Base-by-base conservation (phyloP, 2,113 vertebrate genomes). In the Nibea albiflora region DNA sequence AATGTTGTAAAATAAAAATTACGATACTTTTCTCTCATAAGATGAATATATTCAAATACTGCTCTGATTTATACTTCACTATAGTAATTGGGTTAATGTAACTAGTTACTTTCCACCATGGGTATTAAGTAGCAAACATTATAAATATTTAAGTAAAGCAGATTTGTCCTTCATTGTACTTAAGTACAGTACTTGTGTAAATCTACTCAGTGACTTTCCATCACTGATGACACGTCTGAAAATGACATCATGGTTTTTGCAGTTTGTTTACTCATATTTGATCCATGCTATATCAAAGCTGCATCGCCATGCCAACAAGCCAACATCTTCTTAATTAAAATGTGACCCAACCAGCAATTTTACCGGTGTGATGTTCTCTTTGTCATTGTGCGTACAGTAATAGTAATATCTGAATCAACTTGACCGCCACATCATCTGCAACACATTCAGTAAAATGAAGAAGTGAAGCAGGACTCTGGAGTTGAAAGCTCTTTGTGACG, bases 401-500 rank as follows among this genome's bases (percentile, higher is more conserved):
- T 76, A 54, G 26, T 46, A 49, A 56, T 17, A 64, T 65, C 57
- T 52, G 44, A 63, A 58, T 31, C 56, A 19, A n/a, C 2, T 46
- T 20, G 46, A 47, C 67, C 24, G 20, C 3, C 17, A 52, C 24
- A 12, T 5, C 11, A 20, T 26, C 52, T 74, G 63, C 24, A n/a
- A 15, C 17, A 2, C 52, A 47, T 46, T 80, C 62, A 74, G 49
- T 54, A 12, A 68, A 76, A 75, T 56, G 50, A 82, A 39, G 60
- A 73, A 76, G 39, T 6, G 47, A 58, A 81, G 65, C 57, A 46
- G 73, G 80, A 76, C 39, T 64, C 26, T 4, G 7, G 28, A 77
- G 62, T 74, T 76, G 67, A 84, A 65, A 72, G 83, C 71, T 53
- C 46, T 66, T 17, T 15, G 69, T 76, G 81, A 74, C 46, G 54